Evolutionary conservation across 2,113 vertebrate genomes (phyloP).

Genomic region (Charadrius vociferus): DNA sequence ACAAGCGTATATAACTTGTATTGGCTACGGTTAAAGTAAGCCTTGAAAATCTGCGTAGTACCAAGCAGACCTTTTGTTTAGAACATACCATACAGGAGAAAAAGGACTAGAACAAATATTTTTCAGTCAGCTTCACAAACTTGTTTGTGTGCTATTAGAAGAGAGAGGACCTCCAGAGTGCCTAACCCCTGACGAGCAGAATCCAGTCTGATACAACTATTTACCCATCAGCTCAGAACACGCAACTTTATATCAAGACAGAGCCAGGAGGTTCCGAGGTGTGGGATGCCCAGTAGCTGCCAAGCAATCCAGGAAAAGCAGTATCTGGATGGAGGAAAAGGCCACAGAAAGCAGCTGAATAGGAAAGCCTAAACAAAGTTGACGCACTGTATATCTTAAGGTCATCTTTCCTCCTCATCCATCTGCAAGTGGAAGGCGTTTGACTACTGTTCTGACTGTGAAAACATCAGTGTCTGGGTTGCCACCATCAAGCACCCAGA

Average conservation of each 20-base stretch:
- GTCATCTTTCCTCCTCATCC: not conserved
- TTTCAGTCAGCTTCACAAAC: not conserved
- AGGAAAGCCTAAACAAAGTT: not conserved
- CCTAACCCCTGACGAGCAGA: not conserved
- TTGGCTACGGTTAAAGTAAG: not conserved
- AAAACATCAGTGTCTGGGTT: not conserved
- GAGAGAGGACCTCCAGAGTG: not conserved
- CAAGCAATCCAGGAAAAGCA: not conserved
- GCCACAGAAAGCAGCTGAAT: not conserved
- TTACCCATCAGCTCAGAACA: not conserved
- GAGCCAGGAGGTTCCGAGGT: not conserved
- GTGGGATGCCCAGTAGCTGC: not conserved
- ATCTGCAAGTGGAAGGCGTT: not conserved
- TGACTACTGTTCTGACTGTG: not conserved
- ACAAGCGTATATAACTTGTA: not conserved
- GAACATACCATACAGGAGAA: accelerated
- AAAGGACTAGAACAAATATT: not conserved
- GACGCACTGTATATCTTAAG: accelerated
- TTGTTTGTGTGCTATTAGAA: not conserved
- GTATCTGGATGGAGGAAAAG: not conserved
- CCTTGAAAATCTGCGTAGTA: not conserved
- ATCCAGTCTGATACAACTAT: not conserved
- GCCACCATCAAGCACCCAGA: not conserved
- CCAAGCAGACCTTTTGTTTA: not conserved
- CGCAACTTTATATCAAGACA: not conserved